phyloP scores from a whole-genome alignment of 2,113 vertebrate species.

The Oenanthe oenanthe region DNA sequence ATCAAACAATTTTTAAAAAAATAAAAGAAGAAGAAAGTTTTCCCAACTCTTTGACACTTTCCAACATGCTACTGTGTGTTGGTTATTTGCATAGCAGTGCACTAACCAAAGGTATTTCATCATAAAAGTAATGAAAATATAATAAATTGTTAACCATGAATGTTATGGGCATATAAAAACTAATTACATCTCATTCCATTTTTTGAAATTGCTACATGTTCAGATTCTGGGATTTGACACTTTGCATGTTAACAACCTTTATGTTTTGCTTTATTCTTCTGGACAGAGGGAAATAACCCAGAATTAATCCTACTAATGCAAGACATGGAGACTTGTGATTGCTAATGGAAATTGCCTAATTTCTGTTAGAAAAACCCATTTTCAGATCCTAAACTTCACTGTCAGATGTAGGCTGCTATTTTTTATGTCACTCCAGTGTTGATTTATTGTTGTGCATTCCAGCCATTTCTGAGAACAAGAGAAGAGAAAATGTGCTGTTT shows the following conservation, averaged over 20 bases:
- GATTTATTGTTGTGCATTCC: not conserved
- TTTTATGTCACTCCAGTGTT: not conserved
- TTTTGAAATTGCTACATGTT: not conserved
- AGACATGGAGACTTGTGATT: not conserved
- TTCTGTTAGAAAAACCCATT: not conserved
- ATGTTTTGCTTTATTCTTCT: not conserved
- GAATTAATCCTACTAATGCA: not conserved
- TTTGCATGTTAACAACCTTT: not conserved
- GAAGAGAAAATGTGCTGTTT: not conserved
- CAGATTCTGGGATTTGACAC: not conserved
- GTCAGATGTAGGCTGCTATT: not conserved
- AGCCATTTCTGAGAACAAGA: not conserved
- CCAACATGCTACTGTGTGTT: not conserved
- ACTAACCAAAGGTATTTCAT: not conserved
- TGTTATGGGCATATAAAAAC: not conserved
- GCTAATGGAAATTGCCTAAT: not conserved
- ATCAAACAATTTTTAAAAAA: not conserved
- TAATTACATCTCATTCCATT: not conserved
- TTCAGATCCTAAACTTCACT: not conserved
- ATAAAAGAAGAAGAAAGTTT: not conserved
- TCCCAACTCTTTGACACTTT: not conserved
- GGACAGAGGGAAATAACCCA: not conserved
- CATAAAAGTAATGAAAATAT: not conserved
- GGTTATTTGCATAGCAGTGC: not conserved
- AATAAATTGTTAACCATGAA: not conserved